Percentiles rank a stretch among this genome's conserved stretches.
These are phyloP conservation scores for Steinernema feltiae DNA, from an alignment of 1,140 invertebrate species.

Conservation along the genomic window DNA sequence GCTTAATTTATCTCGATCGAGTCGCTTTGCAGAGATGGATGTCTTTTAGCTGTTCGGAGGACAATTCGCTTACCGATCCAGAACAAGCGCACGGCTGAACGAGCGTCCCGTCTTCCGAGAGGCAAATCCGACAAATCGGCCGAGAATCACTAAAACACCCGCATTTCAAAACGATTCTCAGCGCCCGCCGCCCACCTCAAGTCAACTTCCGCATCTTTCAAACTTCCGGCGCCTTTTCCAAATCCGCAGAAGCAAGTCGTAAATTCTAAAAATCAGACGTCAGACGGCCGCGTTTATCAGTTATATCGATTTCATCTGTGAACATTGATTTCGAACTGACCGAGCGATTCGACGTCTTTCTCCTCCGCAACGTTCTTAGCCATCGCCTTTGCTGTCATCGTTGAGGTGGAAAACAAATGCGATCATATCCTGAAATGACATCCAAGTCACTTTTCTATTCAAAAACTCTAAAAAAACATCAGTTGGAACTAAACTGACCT, in stretches of 20 bases:
- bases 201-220: background rate
- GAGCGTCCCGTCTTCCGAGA: background rate
- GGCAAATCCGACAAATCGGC: background rate
- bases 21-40: too few species aligned
- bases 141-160: background rate
- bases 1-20: too few species aligned
- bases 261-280: background rate
- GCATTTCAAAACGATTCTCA: too few species aligned
- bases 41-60: too few species aligned
- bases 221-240: background rate
- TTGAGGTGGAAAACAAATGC: background rate
- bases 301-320: background rate
- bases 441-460: too few species aligned
- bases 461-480: too few species aligned
- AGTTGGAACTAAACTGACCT: background rate
- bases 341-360: background rate
- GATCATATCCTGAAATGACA: background rate
- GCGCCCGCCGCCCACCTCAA: background rate
- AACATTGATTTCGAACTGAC: background rate
- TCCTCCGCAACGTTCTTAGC: conserved; percentile 3
- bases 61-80: background rate
- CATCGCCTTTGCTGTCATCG: conserved; percentile 13
- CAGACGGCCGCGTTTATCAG: too few species aligned
- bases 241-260: conserved; percentile 2
- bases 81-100: background rate